These are phyloP conservation scores for Condylura cristata DNA, from an alignment of 2,113 vertebrate genomes.

Conservation along the genomic window DNA sequence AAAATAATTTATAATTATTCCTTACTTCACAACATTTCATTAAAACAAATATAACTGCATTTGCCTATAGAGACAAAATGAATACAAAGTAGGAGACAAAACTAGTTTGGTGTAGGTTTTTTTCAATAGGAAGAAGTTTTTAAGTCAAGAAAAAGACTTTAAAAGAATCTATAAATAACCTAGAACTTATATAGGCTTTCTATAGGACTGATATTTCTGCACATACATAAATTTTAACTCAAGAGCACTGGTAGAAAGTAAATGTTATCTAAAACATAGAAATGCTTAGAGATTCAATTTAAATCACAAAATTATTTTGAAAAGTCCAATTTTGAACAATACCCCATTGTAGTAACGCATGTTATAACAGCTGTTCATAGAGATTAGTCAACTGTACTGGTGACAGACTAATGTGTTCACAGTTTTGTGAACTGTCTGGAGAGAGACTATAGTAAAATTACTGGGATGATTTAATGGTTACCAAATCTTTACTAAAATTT, in stretches of 20 bases:
- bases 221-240: slow-evolving; percentile 10
- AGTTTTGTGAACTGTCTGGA: slow-evolving; percentile 70
- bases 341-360: slow-evolving; percentile 62
- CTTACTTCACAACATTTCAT: neutral
- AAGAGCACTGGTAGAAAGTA: slow-evolving; percentile 4
- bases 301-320: slow-evolving; percentile 57
- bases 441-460: slow-evolving; percentile 23
- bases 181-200: slow-evolving; percentile 41
- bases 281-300: slow-evolving; percentile 45
- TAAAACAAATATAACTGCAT: slow-evolving; percentile 18
- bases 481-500: slow-evolving; percentile 55
- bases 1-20: slow-evolving; percentile 31
- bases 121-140: neutral
- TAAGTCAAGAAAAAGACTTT: slow-evolving; percentile 15
- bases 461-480: slow-evolving; percentile 64
- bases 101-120: neutral
- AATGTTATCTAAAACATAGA: slow-evolving; percentile 32
- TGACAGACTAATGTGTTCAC: slow-evolving; percentile 77
- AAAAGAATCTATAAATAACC: slow-evolving; percentile 9
- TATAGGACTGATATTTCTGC: neutral
- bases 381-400: slow-evolving; percentile 72
- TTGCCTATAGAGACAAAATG: neutral
- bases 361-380: slow-evolving; percentile 76
- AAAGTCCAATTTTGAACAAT: slow-evolving; percentile 61
- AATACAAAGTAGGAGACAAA: neutral